Percentiles rank a stretch among this genome's conserved stretches.
These are phyloP conservation scores for Galendromus occidentalis DNA, from an alignment of 1,140 invertebrate genomes.

Conservation along the genomic window DNA sequence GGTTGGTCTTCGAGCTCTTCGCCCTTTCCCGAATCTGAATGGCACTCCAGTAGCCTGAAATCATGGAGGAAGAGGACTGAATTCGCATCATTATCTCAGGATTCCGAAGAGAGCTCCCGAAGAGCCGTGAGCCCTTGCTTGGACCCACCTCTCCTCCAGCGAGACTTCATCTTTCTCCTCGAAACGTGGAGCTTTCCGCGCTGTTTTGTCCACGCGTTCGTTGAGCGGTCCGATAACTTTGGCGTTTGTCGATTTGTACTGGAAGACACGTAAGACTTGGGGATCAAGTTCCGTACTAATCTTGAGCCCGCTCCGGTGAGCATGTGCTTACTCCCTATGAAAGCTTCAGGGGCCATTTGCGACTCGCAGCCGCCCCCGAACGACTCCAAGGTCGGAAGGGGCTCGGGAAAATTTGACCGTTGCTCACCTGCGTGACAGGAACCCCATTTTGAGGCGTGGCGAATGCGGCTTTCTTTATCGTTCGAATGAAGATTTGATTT, in stretches of 20 bases:
- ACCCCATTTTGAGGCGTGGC: not conserved
- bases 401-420: no score
- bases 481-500: not conserved
- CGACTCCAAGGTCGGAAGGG: no score
- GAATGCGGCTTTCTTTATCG: not conserved
- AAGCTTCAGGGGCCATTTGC: no score
- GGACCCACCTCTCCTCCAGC: not conserved
- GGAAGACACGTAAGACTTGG: not conserved
- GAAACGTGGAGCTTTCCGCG: not conserved
- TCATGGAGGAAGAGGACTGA: not conserved
- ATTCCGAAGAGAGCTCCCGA: no score
- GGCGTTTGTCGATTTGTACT: not conserved
- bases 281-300: no score
- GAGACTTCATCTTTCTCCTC: not conserved
- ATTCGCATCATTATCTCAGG: no score
- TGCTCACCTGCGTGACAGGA: not conserved
- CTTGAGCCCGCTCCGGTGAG: no score
- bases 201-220: not conserved
- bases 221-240: not conserved
- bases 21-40: not conserved
- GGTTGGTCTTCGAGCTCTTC: constrained; percentile 3
- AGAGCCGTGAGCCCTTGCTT: no score
- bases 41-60: not conserved
- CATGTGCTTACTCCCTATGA: no score
- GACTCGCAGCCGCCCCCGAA: no score